Percentiles rank a stretch among this genome's conserved stretches.
These are phyloP conservation scores for Dendrolimus kikuchii DNA, from an alignment of 1,140 invertebrate genomes.

Conservation along the genomic window DNA sequence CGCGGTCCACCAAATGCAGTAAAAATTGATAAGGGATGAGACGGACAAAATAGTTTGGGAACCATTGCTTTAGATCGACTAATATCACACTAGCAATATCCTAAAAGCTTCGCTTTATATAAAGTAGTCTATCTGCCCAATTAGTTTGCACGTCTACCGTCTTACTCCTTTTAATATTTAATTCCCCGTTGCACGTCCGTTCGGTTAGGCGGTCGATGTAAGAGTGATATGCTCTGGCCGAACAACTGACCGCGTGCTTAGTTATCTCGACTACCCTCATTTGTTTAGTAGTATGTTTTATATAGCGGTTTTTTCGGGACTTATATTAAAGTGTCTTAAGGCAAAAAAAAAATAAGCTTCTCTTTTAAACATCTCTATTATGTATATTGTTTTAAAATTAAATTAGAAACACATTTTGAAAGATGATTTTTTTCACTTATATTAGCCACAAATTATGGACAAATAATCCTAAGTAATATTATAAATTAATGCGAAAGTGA, in stretches of 20 bases:
- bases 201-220: constrained; percentile 18
- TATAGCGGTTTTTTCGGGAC: constrained; percentile 31
- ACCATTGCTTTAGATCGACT: not conserved
- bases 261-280: constrained; percentile 59
- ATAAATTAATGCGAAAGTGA: no score
- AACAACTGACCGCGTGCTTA: constrained; percentile 43
- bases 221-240: constrained; percentile 35
- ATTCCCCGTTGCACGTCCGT: constrained; percentile 26
- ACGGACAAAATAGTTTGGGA: no score
- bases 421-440: no score
- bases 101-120: constrained; percentile 34
- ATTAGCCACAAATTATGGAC: no score
- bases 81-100: constrained; percentile 29
- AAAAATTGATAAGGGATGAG: no score
- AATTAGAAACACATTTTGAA: no score
- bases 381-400: no score
- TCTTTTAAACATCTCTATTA: no score
- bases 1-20: no score
- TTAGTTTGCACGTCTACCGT: constrained; percentile 33
- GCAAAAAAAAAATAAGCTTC: no score
- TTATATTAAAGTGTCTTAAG: no score
- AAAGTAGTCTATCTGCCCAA: constrained; percentile 40
- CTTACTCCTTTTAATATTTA: constrained; percentile 31
- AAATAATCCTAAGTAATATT: no score
- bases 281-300: constrained; percentile 47